Conservation (phyloP, 2,113 vertebrate species). For the Rhabdomys dilectus region DNA sequence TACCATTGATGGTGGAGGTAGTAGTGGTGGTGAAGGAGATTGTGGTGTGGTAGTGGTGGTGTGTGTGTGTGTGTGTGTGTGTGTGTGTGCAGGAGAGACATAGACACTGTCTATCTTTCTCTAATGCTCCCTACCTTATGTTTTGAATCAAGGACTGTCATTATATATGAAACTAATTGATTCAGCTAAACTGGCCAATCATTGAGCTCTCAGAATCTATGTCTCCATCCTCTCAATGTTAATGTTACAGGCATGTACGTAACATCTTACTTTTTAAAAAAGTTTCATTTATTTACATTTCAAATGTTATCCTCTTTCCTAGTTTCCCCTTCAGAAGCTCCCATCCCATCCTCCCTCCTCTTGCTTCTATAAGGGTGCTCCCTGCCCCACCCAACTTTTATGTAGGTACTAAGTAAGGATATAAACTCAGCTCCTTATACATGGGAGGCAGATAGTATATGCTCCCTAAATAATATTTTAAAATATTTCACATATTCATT, state of each 20-base stretch:
- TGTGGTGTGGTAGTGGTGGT: background rate
- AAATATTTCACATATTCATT: background rate
- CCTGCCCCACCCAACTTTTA: background rate
- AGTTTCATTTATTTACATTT: too few species aligned
- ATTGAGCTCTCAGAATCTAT: background rate
- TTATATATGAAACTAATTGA: background rate
- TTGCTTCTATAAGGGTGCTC: too few species aligned
- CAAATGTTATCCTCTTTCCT: too few species aligned
- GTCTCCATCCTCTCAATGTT: too few species aligned
- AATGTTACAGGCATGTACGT: background rate
- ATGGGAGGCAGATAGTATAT: background rate
- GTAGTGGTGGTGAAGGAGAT: too few species aligned
- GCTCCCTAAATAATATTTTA: background rate
- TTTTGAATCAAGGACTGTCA: background rate
- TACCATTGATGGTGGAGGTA: too few species aligned
- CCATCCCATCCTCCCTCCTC: too few species aligned
- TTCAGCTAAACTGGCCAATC: background rate
- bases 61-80: background rate
- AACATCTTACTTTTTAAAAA: background rate
- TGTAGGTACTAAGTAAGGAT: background rate
- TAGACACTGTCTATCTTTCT: background rate
- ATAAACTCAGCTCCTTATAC: background rate
- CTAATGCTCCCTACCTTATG: background rate
- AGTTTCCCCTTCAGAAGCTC: too few species aligned
- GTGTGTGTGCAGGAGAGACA: too few species aligned